Evolutionary conservation across 1,140 invertebrate species (phyloP), one percentile per base, ranked within the genome.

Genomic region (Drosophila sp.): DNA sequence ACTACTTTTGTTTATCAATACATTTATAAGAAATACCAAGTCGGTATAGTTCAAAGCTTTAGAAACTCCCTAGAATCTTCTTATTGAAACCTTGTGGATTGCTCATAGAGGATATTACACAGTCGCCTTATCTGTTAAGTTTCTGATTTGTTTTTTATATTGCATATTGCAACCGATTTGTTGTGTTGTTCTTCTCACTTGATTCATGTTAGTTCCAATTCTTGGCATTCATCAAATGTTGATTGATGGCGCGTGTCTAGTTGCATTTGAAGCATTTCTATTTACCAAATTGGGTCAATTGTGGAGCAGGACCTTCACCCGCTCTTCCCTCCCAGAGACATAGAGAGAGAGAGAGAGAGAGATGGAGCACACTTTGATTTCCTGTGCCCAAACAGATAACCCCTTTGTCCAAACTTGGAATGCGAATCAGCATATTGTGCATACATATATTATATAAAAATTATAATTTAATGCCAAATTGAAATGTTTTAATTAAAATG

Each of bases 381-480:
- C n/a, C 11, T 50, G 55, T 77, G 33, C 54, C 38, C 73, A 56
- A 50, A 80, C 80, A 89, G 84, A 89, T 89, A 89, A 84, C 84
- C 84, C 77, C 84, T 89, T 89, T 89, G 84, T 87, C 62, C 72
- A 40, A 29, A 33, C 27, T 64, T 62, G 62, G 57, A 75, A 35
- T 47, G 23, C 41, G 33, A 32, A 7, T 71, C 35, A 47, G 44
- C 47, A 27, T 10, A 25, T 38, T 35, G 62, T 66, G n/a, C 55
- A 47, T 30, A 41, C 35, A 44, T 54, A 32, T 11, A 57, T 41
- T 7, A 57, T 29, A 41, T 11, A 32, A 54, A 40, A 55, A 35
- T 54, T 40, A 80, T 32, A 89, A 89, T 87, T 89, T 83, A 69
- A 89, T 80, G 84, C 84, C 77, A 89, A 89, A 89, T 89, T 84